Base-by-base conservation (phyloP, 2,888 invertebrate genomes). In the Fragum sueziense region DNA sequence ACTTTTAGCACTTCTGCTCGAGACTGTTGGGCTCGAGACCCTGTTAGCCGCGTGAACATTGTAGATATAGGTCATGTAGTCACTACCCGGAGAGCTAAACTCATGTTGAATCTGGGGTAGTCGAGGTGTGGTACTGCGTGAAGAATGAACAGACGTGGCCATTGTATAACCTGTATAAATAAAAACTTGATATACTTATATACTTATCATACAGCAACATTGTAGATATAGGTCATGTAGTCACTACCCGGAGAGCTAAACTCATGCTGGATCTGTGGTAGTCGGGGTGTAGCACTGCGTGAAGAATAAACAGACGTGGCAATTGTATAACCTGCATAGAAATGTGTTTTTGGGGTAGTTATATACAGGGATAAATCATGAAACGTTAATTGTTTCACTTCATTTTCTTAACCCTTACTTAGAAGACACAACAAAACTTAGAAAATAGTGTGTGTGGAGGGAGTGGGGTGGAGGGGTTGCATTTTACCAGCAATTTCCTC, bases 191-290 rank as follows among this genome's bases (percentile, higher is more conserved):
- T n/a, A n/a, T 41, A 17, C 17, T 14, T 41, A 41, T 17, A 41
- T 41, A 41, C n/a, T n/a, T n/a, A n/a, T n/a, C n/a, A n/a, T n/a
- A n/a, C n/a, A n/a, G n/a, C n/a, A n/a, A 51, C 52, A 34, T 51
- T 69, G 33, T 69, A 51, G 4, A 76, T 69, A 22, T 62, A 75
- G 22, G 74, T 61, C 70, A 76, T 77, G 27, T 83, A 83, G 29
- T 83, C 82, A 70, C 82, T 83, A 37, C 74, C 82, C 11, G 82
- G 82, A 25, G 79, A 75, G 11, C 71, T 79, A 54, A 74, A 82
- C 27, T 79, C 72, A 0, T 67, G 47, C 17, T 74, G 51, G 6
- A 83, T 79, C 9, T 51, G 51, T 4, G 82, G 82, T 20, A 83
- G 74, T 1, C 31, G 67, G 11, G 77, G 73, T 14, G 77, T 77